Evolutionary conservation across 1,140 invertebrate species (phyloP), one percentile per base, ranked within the genome.

Genomic region (Gonatopus flavifemur): DNA sequence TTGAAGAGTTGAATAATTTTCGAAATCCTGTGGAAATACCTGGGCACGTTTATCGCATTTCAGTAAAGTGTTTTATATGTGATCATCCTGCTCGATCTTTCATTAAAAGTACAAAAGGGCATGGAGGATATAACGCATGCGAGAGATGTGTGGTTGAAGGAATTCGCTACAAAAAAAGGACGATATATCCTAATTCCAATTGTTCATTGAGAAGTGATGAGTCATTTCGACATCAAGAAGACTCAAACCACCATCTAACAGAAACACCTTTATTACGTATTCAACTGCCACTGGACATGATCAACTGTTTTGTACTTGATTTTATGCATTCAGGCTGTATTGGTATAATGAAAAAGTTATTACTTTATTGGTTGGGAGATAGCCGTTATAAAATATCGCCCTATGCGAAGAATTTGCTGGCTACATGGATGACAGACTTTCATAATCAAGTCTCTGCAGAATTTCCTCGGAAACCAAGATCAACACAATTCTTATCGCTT

Each of bases 51-150:
- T 41, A 38, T 19, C 3, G 41, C 20, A 19, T 52, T 18, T 16
- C 3, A 1, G 20, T 57, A 16, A 42, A 47, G 35, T 49, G 36
- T 48, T 51, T 51, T 28, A 52, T 42, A 15, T 56, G 54, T 39
- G 49, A 57, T 37, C 33, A n/a, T 2, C 41, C 39, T 20, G 49
- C 49, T 1, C 46, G 55, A 37, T 28, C 44, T 20, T 46, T 49
- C 15, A 15, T 51, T 19, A 59, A 59, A 51, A 30, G 32, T 20
- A 32, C 37, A 9, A 54, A 55, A 52, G 44, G 51, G 1, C 52
- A 48, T 16, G 32, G 10, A 25, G 47, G 39, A 10, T 54, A 46
- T 40, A 22, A 24, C 31, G 43, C 28, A 12, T 59, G 56, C 24
- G 51, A 59, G 35, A 32, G 53, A 15, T 55, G 56, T 15, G n/a